phyloP scores from a whole-genome alignment of 2,888 invertebrate species.

The Drosophila paramelanica region DNA sequence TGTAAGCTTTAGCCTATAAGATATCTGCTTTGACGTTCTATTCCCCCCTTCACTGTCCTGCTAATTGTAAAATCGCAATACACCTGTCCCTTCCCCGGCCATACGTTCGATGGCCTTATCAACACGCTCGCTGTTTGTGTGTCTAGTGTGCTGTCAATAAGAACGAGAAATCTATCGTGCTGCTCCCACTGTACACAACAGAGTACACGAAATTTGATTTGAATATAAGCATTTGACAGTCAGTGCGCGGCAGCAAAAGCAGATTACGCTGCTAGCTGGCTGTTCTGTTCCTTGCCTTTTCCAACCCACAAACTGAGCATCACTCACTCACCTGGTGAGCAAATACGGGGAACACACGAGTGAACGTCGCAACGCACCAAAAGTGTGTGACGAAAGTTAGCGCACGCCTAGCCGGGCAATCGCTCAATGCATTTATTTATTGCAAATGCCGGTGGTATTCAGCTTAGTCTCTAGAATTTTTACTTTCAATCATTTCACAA shows the following conservation, averaged over 20 bases:
- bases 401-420: conserved; percentile 12
- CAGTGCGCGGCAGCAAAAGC: conserved; percentile 41
- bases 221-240: conserved; percentile 72
- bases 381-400: conserved; percentile 56
- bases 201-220: conserved; percentile 70
- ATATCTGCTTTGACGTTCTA: conserved; percentile 5
- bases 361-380: conserved; percentile 49
- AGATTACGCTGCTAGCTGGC: conserved; percentile 64
- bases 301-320: conserved; percentile 67
- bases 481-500: background rate
- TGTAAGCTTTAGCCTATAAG: conserved; percentile 6
- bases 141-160: conserved; percentile 41
- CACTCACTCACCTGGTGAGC: conserved; percentile 78
- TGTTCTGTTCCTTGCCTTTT: conserved; percentile 60
- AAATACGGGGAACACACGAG: conserved; percentile 58
- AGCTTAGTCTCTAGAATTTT: background rate
- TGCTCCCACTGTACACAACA: conserved; percentile 50
- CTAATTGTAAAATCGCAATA: conserved; percentile 36
- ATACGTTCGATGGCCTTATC: conserved; percentile 44
- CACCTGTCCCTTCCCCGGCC: conserved; percentile 47
- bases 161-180: conserved; percentile 34
- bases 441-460: background rate
- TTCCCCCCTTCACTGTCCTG: conserved; percentile 26
- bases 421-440: background rate
- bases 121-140: conserved; percentile 42